These are phyloP conservation scores for Laodelphax striatellus DNA, from an alignment of 1,140 invertebrate genomes.

Conservation along the genomic window DNA sequence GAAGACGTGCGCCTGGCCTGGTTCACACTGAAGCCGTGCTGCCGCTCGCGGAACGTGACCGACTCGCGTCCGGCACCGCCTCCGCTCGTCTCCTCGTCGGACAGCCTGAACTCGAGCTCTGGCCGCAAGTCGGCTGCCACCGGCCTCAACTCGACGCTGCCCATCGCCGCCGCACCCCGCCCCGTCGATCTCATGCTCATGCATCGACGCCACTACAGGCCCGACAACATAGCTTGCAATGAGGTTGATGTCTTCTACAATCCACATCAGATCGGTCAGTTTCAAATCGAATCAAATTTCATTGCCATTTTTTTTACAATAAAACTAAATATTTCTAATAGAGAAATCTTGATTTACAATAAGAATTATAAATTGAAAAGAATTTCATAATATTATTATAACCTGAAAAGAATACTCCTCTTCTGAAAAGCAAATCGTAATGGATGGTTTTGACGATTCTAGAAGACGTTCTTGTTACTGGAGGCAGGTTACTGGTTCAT, in stretches of 20 bases:
- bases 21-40: conserved; percentile 39
- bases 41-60: conserved; percentile 18
- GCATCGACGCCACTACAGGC: conserved; percentile 55
- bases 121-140: conserved; percentile 36
- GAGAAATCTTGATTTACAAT: too few species aligned
- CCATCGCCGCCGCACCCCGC: conserved; percentile 4
- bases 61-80: conserved; percentile 13
- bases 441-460: too few species aligned
- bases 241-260: conserved; percentile 82
- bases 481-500: too few species aligned
- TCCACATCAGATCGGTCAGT: conserved; percentile 66
- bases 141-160: conserved; percentile 34
- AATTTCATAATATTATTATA: too few species aligned
- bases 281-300: too few species aligned
- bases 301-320: too few species aligned
- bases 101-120: conserved; percentile 13
- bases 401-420: too few species aligned
- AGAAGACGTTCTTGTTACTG: too few species aligned
- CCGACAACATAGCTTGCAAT: conserved; percentile 49
- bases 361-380: too few species aligned
- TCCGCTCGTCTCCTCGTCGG: conserved; percentile 14
- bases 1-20: conserved; percentile 69
- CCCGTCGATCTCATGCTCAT: conserved; percentile 49
- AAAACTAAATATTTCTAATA: too few species aligned
- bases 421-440: too few species aligned